Percentiles rank a stretch among this genome's conserved stretches.
phyloP scores from a whole-genome alignment of 2,113 vertebrate species.

The Trachemys scripta region DNA sequence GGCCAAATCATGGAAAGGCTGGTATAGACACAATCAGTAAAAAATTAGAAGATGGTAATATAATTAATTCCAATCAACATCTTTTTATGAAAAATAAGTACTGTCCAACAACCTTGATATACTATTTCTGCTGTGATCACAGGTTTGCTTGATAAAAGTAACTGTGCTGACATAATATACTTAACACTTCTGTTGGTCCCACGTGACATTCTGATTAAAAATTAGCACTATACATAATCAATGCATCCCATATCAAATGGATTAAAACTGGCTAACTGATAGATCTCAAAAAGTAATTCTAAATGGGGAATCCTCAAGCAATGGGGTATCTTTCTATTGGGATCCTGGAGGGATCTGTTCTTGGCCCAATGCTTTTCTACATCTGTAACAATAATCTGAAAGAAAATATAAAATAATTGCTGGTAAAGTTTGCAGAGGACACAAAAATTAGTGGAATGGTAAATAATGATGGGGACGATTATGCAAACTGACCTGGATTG shows the following conservation, averaged over 20 bases:
- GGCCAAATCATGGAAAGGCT: neutral
- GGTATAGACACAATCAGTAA: neutral
- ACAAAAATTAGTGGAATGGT: neutral
- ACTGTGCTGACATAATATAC: neutral
- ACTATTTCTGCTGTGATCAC: neutral
- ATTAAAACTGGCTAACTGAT: neutral
- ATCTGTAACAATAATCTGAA: neutral
- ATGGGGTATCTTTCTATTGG: neutral
- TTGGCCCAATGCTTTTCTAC: neutral
- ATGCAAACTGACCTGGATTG: neutral
- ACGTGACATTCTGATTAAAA: neutral
- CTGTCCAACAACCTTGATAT: neutral
- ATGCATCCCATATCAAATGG: neutral
- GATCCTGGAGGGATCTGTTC: neutral
- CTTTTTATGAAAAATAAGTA: neutral
- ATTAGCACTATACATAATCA: rapidly evolving
- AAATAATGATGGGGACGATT: neutral
- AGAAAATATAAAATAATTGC: neutral
- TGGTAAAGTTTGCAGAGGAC: neutral
- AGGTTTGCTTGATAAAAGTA: neutral
- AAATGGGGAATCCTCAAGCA: neutral
- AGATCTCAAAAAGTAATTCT: neutral
- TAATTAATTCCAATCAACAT: neutral
- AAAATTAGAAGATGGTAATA: neutral
- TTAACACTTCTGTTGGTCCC: neutral